Conservation (phyloP, 2,797 vertebrate genomes). For the Ctenopoma multispine region DNA sequence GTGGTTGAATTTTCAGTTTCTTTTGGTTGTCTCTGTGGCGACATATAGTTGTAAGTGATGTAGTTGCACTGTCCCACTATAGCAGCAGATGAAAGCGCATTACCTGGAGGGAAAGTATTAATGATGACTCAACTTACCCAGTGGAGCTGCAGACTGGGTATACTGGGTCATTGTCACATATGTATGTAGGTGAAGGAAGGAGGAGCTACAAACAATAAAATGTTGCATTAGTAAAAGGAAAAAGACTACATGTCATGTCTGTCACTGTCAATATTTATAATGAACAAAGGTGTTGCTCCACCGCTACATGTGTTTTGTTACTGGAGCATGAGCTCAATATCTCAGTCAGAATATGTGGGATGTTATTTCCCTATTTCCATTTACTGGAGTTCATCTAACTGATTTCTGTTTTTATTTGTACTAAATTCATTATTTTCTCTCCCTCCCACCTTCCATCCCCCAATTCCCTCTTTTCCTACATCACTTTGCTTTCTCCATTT, state of each 20-base stretch:
- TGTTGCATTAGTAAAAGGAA: not conserved
- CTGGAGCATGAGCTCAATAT: not conserved
- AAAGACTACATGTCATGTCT: not conserved
- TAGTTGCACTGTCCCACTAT: not conserved
- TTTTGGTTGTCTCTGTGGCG: not conserved
- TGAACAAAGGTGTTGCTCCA: not conserved
- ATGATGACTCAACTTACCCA: constrained; percentile 3
- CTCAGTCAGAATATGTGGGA: constrained; percentile 1
- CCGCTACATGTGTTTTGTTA: not conserved
- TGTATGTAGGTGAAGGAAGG: not conserved
- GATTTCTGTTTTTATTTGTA: not conserved
- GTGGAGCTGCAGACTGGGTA: constrained; percentile 5
- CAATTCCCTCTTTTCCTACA: not conserved
- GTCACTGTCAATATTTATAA: not conserved
- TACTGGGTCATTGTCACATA: constrained; percentile 7
- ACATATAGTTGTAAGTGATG: not conserved
- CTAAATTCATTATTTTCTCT: constrained; percentile 15
- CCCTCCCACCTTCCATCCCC: not conserved
- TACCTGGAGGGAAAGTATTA: not conserved
- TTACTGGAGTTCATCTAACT: not conserved
- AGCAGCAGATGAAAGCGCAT: not conserved
- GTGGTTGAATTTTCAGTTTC: not conserved
- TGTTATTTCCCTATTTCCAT: not conserved
- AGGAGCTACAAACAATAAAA: not conserved
- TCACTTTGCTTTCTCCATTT: not conserved